Evolutionary conservation across 2,888 invertebrate species (phyloP), one percentile per base, ranked within the genome.

Genomic region (Pasiphila rectangulata): DNA sequence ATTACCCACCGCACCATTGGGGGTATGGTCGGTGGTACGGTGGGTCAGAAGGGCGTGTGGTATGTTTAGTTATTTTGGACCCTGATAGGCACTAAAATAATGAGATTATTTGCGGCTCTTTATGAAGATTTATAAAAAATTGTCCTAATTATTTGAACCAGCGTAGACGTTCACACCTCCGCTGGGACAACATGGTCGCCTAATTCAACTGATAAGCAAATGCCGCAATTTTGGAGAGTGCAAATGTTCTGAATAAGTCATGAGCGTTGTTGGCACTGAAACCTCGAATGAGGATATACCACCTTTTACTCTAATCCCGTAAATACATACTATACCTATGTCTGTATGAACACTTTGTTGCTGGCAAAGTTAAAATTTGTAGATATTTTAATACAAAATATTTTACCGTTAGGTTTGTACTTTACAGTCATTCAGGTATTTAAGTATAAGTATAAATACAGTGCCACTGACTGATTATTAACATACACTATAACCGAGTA

Each of bases 191-290:
- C 16, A 6, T 10, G 27, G 16, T 20, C 1, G 21, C 30, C 45
- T 52, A 49, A 46, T 45, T 52, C 43, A 42, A 4, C 43, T 44
- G 46, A 48, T 45, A 45, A 50, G 45, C 45, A 41, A 45, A 42
- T 25, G 32, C 15, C 23, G 41, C 23, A 23, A 37, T 41, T 37
- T 37, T 34, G 30, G 41, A 38, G 37, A 40, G 39, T 27, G 34
- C 35, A 45, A 46, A 46, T 45, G 23, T 10, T 27, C 46, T 54
- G 54, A 54, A 51, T 48, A 48, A 54, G 43, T 48, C 39, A 54
- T 51, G 51, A 54, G 47, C 20, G 39, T 37, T 13, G 32, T 41
- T 27, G 23, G 44, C 48, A 15, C 29, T 4, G 10, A 29, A 32
- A 19, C 50, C 37, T 45, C 12, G 30, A 23, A 29, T 19, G 37